Base-by-base conservation (phyloP, 2,113 vertebrate species). In the Ophthalmolycus amberensis region DNA sequence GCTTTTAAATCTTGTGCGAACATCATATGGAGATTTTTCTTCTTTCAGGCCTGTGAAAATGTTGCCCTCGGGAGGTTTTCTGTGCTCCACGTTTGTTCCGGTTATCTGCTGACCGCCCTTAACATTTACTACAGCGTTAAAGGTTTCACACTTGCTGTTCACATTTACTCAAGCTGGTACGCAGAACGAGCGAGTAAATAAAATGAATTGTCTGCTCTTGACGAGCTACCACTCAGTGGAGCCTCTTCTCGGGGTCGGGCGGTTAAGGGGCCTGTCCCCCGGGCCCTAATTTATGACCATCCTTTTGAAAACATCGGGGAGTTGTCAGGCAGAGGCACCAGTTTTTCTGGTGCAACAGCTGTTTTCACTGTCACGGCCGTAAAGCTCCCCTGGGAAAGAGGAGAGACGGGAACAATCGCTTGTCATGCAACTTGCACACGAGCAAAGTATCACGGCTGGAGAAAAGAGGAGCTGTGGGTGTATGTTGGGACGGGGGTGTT, bases 301-400 rank as follows among this genome's bases (percentile, higher is more conserved):
- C 70, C 82, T 88, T 91, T 89, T 90, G 86, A 88, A 91, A 93
- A 89, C 83, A 86, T 50, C 22, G 72, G 89, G 82, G 88, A 93
- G 89, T 52, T 83, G 82, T 58, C 75, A 82, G 84, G 79, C 81
- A 20, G 83, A 70, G 90, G 90, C 91, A 90, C 91, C 87, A 77
- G 75, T 75, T 75, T 50, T 87, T 87, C 2, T 93, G 90, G 81
- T 83, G 80, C 75, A 84, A 89, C 94, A 94, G 93, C 92, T 94
- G 94, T 84, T 93, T 94, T 88, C 85, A 93, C 89, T 89, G 93
- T 94, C 94, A 94, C 67, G 85, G 92, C 90, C 32, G n/a, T 93
- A 92, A 94, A 92, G 87, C 78, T 88, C 91, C 78, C 82, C 79
- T 83, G 89, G 79, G 89, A 86, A 77, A 62, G 82, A 87, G 67